Percentiles rank a stretch among this genome's conserved stretches.
phyloP scores from a whole-genome alignment of 1,140 invertebrate genomes.

The Dolichoris vasculosae region DNA sequence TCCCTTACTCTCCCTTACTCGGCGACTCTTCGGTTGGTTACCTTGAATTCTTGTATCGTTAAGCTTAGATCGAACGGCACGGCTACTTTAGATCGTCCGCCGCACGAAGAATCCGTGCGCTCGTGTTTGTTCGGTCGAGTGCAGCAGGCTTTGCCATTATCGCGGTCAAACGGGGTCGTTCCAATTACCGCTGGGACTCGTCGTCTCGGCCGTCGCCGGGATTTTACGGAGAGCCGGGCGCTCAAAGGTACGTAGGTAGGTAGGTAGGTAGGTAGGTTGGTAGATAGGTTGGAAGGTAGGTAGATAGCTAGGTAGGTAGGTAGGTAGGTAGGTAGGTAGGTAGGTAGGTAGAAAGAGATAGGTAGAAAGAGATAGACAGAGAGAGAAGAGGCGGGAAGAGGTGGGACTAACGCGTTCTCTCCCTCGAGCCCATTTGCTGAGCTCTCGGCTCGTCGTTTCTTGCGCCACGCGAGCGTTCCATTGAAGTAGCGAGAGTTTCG shows the following conservation, averaged over 20 bases:
- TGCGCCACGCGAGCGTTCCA: conserved; percentile 31
- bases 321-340: not conserved
- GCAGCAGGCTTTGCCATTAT: conserved; percentile 62
- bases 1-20: too few species aligned
- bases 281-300: not conserved
- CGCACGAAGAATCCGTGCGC: not conserved
- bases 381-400: conserved; percentile 38
- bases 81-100: conserved; percentile 40
- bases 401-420: conserved; percentile 32
- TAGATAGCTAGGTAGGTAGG: not conserved
- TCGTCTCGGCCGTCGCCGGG: conserved; percentile 6
- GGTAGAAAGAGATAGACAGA: conserved; percentile 21
- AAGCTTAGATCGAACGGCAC: conserved; percentile 36
- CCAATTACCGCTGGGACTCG: conserved; percentile 60
- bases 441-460: not conserved
- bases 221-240: conserved; percentile 13
- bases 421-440: conserved; percentile 25
- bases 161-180: conserved; percentile 68
- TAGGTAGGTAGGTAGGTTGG: not conserved
- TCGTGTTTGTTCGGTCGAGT: conserved; percentile 15
- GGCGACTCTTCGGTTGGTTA: conserved; percentile 11
- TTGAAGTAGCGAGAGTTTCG: conserved; percentile 25
- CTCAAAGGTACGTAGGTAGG: not conserved
- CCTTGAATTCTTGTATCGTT: conserved; percentile 42
- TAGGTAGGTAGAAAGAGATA: not conserved